Percentiles rank a stretch among this genome's conserved stretches.
Conservation (phyloP, 2,888 invertebrate species). For the Oegoconia quadripuncta region DNA sequence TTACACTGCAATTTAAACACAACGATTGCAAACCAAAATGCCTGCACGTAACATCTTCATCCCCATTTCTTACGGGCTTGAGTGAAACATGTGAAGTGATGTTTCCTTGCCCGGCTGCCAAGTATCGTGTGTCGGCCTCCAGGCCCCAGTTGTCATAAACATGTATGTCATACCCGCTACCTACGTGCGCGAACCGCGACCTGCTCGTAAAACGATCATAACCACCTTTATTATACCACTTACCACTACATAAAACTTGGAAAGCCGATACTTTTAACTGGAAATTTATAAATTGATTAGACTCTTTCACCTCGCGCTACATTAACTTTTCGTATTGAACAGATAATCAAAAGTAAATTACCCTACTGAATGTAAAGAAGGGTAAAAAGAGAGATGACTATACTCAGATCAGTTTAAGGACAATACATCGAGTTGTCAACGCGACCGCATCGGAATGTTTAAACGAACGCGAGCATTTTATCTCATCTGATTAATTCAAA, state of each 20-base stretch:
- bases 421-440: conserved; percentile 76
- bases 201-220: conserved; percentile 61
- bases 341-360: conserved; percentile 18
- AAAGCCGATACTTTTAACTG: conserved; percentile 27
- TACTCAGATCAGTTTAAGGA: conserved; percentile 60
- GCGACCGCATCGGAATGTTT: conserved; percentile 74
- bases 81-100: conserved; percentile 58
- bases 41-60: conserved; percentile 62
- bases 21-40: conserved; percentile 36
- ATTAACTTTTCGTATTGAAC: too few relatives aligned
- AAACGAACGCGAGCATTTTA: conserved; percentile 72
- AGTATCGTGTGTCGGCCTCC: conserved; percentile 67
- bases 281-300: conserved; percentile 40
- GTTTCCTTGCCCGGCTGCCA: conserved; percentile 56
- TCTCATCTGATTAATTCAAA: conserved; percentile 78
- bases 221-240: conserved; percentile 40
- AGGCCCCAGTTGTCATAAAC: conserved; percentile 59
- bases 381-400: conserved; percentile 53
- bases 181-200: conserved; percentile 48
- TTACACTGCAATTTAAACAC: conserved; percentile 4
- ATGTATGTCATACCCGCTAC: conserved; percentile 60
- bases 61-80: conserved; percentile 51
- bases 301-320: conserved; percentile 5
- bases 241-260: conserved; percentile 32
- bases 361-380: not conserved